Percentiles rank a stretch among this genome's conserved stretches.
phyloP scores from a whole-genome alignment of 2,888 invertebrate species.

The Athrips mouffetella region DNA sequence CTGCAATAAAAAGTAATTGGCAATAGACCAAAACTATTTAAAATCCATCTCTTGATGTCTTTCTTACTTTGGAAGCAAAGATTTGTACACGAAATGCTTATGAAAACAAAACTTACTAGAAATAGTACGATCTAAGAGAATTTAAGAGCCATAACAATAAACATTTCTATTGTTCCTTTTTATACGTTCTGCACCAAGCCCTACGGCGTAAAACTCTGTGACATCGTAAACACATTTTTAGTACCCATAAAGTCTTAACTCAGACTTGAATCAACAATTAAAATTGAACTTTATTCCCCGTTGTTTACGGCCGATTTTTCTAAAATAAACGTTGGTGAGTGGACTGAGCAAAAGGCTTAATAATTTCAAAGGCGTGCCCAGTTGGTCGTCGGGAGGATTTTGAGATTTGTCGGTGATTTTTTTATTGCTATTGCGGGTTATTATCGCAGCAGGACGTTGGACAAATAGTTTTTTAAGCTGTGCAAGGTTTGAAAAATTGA shows the following conservation, averaged over 20 bases:
- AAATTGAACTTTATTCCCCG: slow-evolving; percentile 26
- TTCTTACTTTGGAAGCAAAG: too few species aligned
- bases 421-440: slow-evolving; percentile 66
- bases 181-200: slow-evolving; percentile 42
- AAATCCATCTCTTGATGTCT: too few species aligned
- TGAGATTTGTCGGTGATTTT: slow-evolving; percentile 64
- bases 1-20: too few species aligned
- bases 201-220: slow-evolving; percentile 66
- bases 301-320: slow-evolving; percentile 28
- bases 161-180: neutral
- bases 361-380: slow-evolving; percentile 74
- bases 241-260: slow-evolving; percentile 42
- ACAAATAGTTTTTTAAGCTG: slow-evolving; percentile 37
- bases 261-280: slow-evolving; percentile 7
- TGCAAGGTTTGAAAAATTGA: neutral
- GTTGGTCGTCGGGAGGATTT: slow-evolving; percentile 68
- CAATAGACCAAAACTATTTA: neutral
- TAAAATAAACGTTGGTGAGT: slow-evolving; percentile 22
- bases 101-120: too few species aligned
- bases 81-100: too few species aligned
- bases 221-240: slow-evolving; percentile 59
- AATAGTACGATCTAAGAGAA: too few species aligned
- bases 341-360: slow-evolving; percentile 58
- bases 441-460: slow-evolving; percentile 55
- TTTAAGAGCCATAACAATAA: too few species aligned